Conservation (phyloP, 2,113 vertebrate species). For the Tragelaphus imberbis region DNA sequence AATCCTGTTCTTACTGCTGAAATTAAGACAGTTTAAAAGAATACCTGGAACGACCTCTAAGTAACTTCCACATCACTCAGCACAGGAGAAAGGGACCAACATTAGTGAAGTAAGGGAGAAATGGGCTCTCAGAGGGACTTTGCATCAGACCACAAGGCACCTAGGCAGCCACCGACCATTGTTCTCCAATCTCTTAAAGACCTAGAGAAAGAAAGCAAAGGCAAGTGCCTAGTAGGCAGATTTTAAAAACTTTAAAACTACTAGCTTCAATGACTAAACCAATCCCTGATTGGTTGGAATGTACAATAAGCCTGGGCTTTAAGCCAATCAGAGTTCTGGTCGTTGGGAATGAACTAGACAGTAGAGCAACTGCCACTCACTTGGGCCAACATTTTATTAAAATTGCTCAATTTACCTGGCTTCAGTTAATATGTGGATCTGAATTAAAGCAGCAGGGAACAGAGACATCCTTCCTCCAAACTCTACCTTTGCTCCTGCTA, state of each 20-base stretch:
- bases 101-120: slow-evolving; percentile 34
- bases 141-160: not conserved
- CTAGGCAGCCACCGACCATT: slow-evolving; percentile 59
- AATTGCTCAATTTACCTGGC: slow-evolving; percentile 43
- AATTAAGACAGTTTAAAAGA: slow-evolving; percentile 40
- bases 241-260: slow-evolving; percentile 48
- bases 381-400: not conserved
- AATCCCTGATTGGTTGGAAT: slow-evolving; percentile 54
- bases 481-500: not conserved
- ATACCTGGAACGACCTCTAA: slow-evolving; percentile 65
- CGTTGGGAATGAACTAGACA: not conserved
- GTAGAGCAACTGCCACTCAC: slow-evolving; percentile 54
- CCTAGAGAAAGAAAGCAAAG: slow-evolving; percentile 52
- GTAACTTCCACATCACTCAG: slow-evolving; percentile 61
- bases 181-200: slow-evolving; percentile 57
- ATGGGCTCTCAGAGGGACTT: not conserved
- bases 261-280: slow-evolving; percentile 1
- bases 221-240: slow-evolving; percentile 16
- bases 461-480: not conserved
- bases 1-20: slow-evolving; percentile 31
- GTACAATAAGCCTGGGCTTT: slow-evolving; percentile 21
- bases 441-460: not conserved
- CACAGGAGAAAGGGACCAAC: slow-evolving; percentile 40
- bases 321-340: slow-evolving; percentile 68
- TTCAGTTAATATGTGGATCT: not conserved